Conservation (phyloP, 2,888 invertebrate species). For the Cloeon dipterum region DNA sequence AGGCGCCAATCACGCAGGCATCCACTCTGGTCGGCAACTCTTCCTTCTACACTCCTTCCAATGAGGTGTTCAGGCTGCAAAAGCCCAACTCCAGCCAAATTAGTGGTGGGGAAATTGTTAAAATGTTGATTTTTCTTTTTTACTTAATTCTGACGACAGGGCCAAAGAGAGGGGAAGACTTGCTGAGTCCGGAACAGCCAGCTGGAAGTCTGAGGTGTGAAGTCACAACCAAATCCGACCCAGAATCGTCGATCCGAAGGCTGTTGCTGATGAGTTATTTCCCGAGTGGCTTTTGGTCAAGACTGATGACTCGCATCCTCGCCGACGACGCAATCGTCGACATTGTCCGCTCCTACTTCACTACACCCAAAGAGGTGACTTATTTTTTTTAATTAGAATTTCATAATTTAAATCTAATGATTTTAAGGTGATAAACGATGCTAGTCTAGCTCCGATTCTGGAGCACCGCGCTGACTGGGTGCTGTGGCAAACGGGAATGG, state of each 20-base stretch:
- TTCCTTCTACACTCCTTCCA: slow-evolving; percentile 10
- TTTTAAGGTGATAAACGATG: slow-evolving; percentile 5
- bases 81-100: slow-evolving; percentile 1
- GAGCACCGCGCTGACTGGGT: slow-evolving; percentile 69
- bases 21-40: slow-evolving; percentile 13
- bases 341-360: slow-evolving; percentile 49
- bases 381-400: neutral
- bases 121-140: neutral
- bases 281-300: slow-evolving; percentile 94
- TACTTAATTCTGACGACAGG: slow-evolving; percentile 1
- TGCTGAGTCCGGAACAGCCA: slow-evolving; percentile 1
- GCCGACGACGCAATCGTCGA: slow-evolving; percentile 70
- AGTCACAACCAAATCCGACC: slow-evolving; percentile 23
- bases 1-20: slow-evolving; percentile 22
- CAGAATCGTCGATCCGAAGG: slow-evolving; percentile 37
- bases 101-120: neutral
- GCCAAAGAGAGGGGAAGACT: neutral
- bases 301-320: slow-evolving; percentile 74
- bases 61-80: slow-evolving; percentile 4
- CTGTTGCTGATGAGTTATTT: slow-evolving; percentile 88
- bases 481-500: slow-evolving; percentile 82
- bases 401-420: neutral
- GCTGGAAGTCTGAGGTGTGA: slow-evolving; percentile 14
- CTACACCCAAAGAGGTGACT: slow-evolving; percentile 41
- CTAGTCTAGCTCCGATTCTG: slow-evolving; percentile 29